Base-by-base conservation (phyloP, 2,113 vertebrate species). In the Passer domesticus region DNA sequence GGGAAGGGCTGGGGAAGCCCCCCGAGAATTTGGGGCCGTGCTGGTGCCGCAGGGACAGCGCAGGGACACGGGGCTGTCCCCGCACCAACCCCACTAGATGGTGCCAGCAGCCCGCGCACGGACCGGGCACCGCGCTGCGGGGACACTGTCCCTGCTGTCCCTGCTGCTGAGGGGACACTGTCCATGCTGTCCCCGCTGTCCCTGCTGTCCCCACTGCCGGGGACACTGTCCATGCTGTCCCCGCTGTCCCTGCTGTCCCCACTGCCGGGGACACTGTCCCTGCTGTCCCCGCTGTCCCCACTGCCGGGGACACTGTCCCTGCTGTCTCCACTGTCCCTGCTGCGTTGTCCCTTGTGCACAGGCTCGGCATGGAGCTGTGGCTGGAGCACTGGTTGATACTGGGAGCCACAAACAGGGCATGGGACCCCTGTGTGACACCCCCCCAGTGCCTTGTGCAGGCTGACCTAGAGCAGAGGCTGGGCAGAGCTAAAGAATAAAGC, bases 21-120 rank as follows among this genome's bases (percentile, higher is more conserved):
- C 67, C 9, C 28, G 21, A 4, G n/a, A 5, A 0, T 1, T 4
- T 15, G 13, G 33, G 46, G 49, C 66, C 17, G 30, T 5, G 30
- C 59, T 11, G 70, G 59, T 23, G 49, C 0, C 44, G 20, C 18
- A 15, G 72, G 56, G 24, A 7, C n/a, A 13, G 30, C 27, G 33
- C 56, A 20, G 66, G 73, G 33, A 52, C n/a, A 8, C 7, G 5
- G 41, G 59, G 1, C 19, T 10, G n/a, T 2, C 13, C 59, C 7
- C 7, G 55, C 77, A 19, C 21, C 20, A 18, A 4, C 56, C 75
- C 95, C 95, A 11, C 89, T 92, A 94, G 95, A 35, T 69, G 95
- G 95, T 78, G 95, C 93, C 95, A 92, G 74, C 74, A 30, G 91
- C 89, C 62, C 86, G 17, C 15, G 19, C 50, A 72, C 7, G 14